Evolutionary conservation across 2,113 vertebrate species (phyloP).

Genomic region (Chauna torquata): DNA sequence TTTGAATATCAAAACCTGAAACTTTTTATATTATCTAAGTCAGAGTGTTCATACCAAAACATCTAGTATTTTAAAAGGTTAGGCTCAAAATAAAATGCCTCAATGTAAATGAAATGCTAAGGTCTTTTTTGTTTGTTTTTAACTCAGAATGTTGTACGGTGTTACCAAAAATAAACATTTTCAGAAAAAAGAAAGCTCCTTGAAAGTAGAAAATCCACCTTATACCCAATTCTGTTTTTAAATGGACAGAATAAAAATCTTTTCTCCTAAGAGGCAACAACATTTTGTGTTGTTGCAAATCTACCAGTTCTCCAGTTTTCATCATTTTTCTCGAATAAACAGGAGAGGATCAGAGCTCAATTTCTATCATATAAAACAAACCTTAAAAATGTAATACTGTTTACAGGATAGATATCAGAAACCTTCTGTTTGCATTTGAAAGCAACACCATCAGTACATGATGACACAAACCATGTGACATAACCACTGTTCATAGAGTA

Average conservation of each 20-base stretch:
- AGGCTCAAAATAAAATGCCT: background rate
- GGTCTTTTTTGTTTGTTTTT: background rate
- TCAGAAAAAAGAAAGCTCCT: background rate
- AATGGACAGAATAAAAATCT: background rate
- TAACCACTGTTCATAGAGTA: background rate
- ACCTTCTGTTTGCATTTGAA: background rate
- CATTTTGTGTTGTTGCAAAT: background rate
- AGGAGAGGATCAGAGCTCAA: background rate
- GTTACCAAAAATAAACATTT: background rate
- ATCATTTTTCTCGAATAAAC: background rate
- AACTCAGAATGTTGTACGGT: background rate
- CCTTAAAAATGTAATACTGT: background rate
- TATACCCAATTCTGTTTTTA: background rate
- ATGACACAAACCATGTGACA: rapidly evolving
- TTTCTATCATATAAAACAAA: background rate
- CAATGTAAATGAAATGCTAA: background rate
- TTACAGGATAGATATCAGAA: background rate
- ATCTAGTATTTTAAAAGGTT: background rate
- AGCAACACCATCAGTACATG: no score
- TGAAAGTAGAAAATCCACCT: background rate
- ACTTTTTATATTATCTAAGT: background rate
- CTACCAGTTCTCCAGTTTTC: background rate
- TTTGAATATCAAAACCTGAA: background rate
- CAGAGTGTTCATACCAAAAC: background rate
- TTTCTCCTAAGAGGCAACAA: background rate